phyloP scores from a whole-genome alignment of 2,888 invertebrate genomes.

The Perizoma flavofasciatum region DNA sequence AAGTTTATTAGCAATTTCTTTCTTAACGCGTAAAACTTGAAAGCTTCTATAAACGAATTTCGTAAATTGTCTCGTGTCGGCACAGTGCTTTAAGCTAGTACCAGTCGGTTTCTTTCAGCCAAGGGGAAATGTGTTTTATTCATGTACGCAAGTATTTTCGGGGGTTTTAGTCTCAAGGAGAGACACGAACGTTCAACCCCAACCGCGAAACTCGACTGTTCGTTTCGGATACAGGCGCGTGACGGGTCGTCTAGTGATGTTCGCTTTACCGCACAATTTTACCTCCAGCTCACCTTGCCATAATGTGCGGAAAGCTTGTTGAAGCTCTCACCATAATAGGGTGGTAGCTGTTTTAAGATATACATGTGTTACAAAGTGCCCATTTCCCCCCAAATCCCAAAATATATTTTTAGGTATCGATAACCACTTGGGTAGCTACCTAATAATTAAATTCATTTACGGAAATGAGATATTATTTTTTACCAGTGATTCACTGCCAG shows the following conservation, averaged over 20 bases:
- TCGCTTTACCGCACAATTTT: slow-evolving; percentile 12
- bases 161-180: slow-evolving; percentile 7
- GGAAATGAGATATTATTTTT: too few relatives aligned
- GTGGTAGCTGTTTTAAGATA: slow-evolving; percentile 1
- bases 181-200: slow-evolving; percentile 28
- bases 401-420: too few relatives aligned
- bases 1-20: slow-evolving; percentile 49
- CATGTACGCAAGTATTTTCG: slow-evolving; percentile 33
- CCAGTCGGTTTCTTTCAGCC: slow-evolving; percentile 26
- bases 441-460: too few relatives aligned
- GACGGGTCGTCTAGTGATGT: slow-evolving; percentile 33
- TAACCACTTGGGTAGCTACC: too few relatives aligned
- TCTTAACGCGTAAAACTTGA: slow-evolving; percentile 35
- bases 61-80: slow-evolving; percentile 22
- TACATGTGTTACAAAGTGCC: too few relatives aligned
- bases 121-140: slow-evolving; percentile 27
- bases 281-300: slow-evolving; percentile 6
- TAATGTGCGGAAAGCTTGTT: slow-evolving; percentile 12
- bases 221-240: slow-evolving; percentile 24
- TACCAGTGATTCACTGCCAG: too few relatives aligned
- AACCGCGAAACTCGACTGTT: slow-evolving; percentile 36
- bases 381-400: too few relatives aligned
- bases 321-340: neutral
- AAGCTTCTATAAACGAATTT: slow-evolving; percentile 18
- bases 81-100: slow-evolving; percentile 22